Evolutionary conservation across 2,888 invertebrate genomes (phyloP).

Genomic region (Spicauda simplicius): DNA sequence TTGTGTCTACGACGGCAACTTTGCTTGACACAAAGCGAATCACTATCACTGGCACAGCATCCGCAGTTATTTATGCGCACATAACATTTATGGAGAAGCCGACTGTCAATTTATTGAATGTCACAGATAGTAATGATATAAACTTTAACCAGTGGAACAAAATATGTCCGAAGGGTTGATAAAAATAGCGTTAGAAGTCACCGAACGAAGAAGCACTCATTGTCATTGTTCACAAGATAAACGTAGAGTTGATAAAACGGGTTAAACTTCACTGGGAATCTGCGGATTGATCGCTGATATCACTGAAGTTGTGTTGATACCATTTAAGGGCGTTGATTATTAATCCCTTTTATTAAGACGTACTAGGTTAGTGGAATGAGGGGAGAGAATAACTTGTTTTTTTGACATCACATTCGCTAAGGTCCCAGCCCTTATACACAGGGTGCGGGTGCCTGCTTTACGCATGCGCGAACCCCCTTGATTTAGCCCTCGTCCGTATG

Average conservation of each 20-base stretch:
- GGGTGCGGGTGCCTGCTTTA: slow-evolving; percentile 72
- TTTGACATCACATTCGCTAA: slow-evolving; percentile 79
- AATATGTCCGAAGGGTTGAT: slow-evolving; percentile 31
- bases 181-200: slow-evolving; percentile 51
- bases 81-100: not conserved
- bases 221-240: slow-evolving; percentile 65
- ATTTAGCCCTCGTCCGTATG: slow-evolving; percentile 66
- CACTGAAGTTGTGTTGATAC: slow-evolving; percentile 43
- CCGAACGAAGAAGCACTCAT: slow-evolving; percentile 65
- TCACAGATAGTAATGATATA: slow-evolving; percentile 1
- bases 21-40: slow-evolving; percentile 43
- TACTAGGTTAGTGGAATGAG: slow-evolving; percentile 81
- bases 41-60: slow-evolving; percentile 37
- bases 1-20: slow-evolving; percentile 46
- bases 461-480: slow-evolving; percentile 81
- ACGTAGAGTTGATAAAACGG: slow-evolving; percentile 33
- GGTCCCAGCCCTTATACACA: slow-evolving; percentile 71
- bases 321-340: slow-evolving; percentile 59
- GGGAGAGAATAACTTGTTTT: slow-evolving; percentile 82
- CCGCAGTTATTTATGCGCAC: slow-evolving; percentile 31
- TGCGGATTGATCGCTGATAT: slow-evolving; percentile 36
- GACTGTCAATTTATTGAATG: slow-evolving; percentile 1
- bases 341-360: slow-evolving; percentile 72
- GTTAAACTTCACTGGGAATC: slow-evolving; percentile 39
- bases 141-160: not conserved